Percentiles rank a stretch among this genome's conserved stretches.
Conservation (phyloP, 2,113 vertebrate species). For the Psephotus haematonotus region DNA sequence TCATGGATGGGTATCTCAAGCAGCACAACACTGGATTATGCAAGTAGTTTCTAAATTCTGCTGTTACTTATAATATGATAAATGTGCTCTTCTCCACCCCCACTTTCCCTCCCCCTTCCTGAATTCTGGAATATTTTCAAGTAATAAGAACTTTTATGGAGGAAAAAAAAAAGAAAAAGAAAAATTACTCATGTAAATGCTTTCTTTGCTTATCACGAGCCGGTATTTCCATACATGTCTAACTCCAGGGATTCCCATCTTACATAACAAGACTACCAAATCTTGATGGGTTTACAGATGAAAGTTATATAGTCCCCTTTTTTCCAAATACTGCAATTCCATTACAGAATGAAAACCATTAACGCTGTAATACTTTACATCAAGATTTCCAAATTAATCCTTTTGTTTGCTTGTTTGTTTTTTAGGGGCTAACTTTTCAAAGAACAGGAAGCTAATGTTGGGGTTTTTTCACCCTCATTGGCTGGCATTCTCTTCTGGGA, state of each 20-base stretch:
- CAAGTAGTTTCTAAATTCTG: background rate
- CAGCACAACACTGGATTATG: background rate
- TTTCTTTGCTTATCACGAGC: background rate
- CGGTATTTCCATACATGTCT: background rate
- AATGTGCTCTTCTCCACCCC: background rate
- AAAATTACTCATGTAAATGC: background rate
- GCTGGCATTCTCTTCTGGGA: background rate
- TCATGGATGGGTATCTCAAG: background rate
- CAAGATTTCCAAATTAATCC: background rate
- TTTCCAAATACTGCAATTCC: background rate
- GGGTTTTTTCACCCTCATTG: background rate
- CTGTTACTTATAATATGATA: background rate
- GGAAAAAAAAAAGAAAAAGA: background rate
- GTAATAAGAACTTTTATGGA: background rate
- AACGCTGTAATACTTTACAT: background rate
- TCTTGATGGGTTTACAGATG: background rate
- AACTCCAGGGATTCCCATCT: background rate
- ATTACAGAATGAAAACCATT: background rate
- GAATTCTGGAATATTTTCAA: background rate
- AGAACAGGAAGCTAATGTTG: background rate
- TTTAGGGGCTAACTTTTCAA: background rate
- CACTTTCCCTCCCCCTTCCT: background rate
- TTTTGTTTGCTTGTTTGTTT: rapidly evolving
- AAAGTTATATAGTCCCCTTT: background rate
- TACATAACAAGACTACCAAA: background rate